Evolutionary conservation across 2,888 invertebrate species (phyloP).

Genomic region (Protodeltote pygarga): DNA sequence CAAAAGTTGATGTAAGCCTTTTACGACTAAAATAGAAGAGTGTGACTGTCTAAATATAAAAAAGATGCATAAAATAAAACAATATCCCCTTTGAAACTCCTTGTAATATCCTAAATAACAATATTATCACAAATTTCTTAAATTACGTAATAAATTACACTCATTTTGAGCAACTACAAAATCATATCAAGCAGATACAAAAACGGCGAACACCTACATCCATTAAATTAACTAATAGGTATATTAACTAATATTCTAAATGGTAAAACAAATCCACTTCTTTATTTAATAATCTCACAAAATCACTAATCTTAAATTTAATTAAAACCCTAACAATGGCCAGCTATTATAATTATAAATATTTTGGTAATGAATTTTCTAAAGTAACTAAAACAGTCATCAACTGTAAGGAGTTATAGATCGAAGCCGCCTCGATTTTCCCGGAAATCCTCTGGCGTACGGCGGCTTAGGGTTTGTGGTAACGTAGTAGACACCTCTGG

Average conservation of each 20-base stretch:
- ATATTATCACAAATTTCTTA: constrained; percentile 52
- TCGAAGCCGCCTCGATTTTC: constrained; percentile 82
- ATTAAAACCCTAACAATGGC: constrained; percentile 29
- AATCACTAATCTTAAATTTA: constrained; percentile 3
- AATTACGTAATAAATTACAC: constrained; percentile 50
- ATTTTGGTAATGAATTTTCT: constrained; percentile 38
- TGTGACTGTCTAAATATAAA: too few species aligned
- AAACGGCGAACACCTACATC: constrained; percentile 20
- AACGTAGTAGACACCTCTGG: constrained; percentile 95
- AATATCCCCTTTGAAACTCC: constrained; percentile 17
- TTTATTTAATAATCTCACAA: neutral
- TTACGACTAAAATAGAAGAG: too few species aligned
- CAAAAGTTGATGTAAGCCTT: too few species aligned
- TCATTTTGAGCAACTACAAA: constrained; percentile 43
- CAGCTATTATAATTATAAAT: constrained; percentile 23
- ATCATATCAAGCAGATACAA: constrained; percentile 38
- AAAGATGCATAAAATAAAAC: neutral
- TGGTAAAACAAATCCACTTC: neutral
- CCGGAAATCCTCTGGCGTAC: constrained; percentile 94
- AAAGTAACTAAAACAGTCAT: constrained; percentile 38
- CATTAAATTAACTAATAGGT: too few species aligned
- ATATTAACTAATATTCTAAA: neutral
- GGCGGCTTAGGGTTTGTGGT: constrained; percentile 94
- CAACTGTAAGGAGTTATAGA: constrained; percentile 74
- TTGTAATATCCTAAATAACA: constrained; percentile 31